Evolutionary conservation across 2,888 invertebrate genomes (phyloP).

Genomic region (Cosmorhoe ocellata): DNA sequence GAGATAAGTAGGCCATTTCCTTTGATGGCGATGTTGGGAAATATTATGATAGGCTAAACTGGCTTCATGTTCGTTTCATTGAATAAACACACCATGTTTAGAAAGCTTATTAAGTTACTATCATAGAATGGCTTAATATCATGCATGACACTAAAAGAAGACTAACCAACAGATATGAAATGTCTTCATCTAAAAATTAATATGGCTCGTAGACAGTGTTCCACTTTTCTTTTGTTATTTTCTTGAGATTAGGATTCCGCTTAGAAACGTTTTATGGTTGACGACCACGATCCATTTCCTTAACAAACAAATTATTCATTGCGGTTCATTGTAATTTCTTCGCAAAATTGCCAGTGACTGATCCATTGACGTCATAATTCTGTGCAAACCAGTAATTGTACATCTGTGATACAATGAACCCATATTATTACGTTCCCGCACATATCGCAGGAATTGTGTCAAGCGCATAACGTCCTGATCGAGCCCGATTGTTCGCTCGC

Average conservation of each 20-base stretch:
- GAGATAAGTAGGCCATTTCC: slow-evolving; percentile 42
- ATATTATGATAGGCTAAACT: slow-evolving; percentile 12
- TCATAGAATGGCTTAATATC: no score
- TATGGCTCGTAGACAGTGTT: neutral
- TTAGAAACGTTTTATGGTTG: neutral
- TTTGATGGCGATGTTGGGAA: slow-evolving; percentile 26
- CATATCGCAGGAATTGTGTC: slow-evolving; percentile 62
- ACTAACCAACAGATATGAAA: no score
- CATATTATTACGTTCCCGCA: slow-evolving; percentile 48
- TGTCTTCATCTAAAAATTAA: no score
- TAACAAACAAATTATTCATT: slow-evolving; percentile 30
- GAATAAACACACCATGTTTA: neutral
- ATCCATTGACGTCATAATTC: slow-evolving; percentile 33
- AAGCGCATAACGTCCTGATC: slow-evolving; percentile 59
- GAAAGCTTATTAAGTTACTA: no score
- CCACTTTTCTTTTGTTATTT: neutral
- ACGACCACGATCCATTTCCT: slow-evolving; percentile 17
- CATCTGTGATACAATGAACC: slow-evolving; percentile 45
- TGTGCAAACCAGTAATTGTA: slow-evolving; percentile 29
- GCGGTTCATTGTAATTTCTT: slow-evolving; percentile 27
- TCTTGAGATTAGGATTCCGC: slow-evolving; percentile 1
- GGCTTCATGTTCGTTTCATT: neutral
- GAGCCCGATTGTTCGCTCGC: slow-evolving; percentile 63
- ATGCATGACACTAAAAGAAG: no score
- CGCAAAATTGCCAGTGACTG: slow-evolving; percentile 26